Percentiles rank a stretch among this genome's conserved stretches.
These are phyloP conservation scores for Fabriciana adippe DNA, from an alignment of 2,888 invertebrate genomes.

Conservation along the genomic window DNA sequence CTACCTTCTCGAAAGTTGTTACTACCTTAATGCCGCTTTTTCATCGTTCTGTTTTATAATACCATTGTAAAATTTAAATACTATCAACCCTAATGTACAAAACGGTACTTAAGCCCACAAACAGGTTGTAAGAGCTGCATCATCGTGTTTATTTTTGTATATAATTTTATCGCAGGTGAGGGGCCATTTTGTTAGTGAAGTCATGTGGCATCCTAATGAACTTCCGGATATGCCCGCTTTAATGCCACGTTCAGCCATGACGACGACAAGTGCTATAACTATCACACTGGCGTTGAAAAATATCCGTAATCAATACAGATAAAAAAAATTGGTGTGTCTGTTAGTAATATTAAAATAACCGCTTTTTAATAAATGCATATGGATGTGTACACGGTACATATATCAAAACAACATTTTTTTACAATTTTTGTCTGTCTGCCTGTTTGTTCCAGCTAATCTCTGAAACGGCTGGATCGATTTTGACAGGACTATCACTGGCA, in stretches of 20 bases:
- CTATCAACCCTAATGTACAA: background rate
- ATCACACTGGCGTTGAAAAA: background rate
- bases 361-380: too few relatives aligned
- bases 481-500: too few relatives aligned
- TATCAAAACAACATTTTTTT: too few relatives aligned
- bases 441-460: too few relatives aligned
- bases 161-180: background rate
- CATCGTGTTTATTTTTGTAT: background rate
- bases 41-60: too few relatives aligned
- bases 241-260: background rate
- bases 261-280: background rate
- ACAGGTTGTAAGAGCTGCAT: background rate
- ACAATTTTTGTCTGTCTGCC: too few relatives aligned
- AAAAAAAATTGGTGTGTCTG: too few relatives aligned
- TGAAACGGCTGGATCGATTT: too few relatives aligned
- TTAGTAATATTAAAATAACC: too few relatives aligned
- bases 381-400: too few relatives aligned
- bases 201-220: constrained; percentile 5
- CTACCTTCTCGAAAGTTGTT: too few relatives aligned
- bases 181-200: background rate
- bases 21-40: background rate
- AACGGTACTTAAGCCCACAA: constrained; percentile 1
- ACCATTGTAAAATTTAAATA: background rate
- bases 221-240: constrained; percentile 9
- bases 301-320: too few relatives aligned